phyloP scores from a whole-genome alignment of 2,113 vertebrate genomes.

The Gavialis gangeticus region DNA sequence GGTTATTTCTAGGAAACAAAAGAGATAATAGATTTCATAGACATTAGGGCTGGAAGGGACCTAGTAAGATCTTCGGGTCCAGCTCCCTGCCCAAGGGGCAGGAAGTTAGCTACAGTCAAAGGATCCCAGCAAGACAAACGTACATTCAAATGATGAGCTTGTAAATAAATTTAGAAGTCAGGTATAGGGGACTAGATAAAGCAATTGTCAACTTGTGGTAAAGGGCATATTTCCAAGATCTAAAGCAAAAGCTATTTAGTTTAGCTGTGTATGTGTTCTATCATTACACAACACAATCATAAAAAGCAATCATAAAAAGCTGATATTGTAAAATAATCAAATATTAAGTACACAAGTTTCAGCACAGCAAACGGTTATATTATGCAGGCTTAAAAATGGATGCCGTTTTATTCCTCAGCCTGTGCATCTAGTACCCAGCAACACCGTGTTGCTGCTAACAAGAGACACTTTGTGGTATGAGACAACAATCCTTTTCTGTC shows the following conservation, averaged over 20 bases:
- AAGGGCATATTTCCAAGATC: slow-evolving; percentile 6
- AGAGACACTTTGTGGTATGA: not conserved
- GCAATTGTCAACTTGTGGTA: not conserved
- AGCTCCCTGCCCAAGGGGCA: no score
- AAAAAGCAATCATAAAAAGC: not conserved
- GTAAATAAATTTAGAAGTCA: not conserved
- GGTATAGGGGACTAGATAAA: not conserved
- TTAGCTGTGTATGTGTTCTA: slow-evolving; percentile 10
- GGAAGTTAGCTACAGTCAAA: no score
- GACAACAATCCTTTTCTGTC: slow-evolving; percentile 23
- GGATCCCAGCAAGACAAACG: no score
- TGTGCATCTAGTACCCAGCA: slow-evolving; percentile 16
- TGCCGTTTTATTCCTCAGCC: slow-evolving; percentile 39
- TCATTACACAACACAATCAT: not conserved
- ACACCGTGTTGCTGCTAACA: slow-evolving; percentile 24
- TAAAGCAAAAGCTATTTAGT: not conserved
- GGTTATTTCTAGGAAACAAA: not conserved
- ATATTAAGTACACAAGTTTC: not conserved
- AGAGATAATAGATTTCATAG: not conserved
- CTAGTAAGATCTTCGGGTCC: no score
- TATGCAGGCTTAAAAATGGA: slow-evolving; percentile 16
- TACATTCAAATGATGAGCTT: not conserved
- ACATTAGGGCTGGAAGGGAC: no score
- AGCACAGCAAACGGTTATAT: slow-evolving; percentile 24
- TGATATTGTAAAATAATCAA: slow-evolving; percentile 24